Evolutionary conservation across 2,113 vertebrate species (phyloP).

Genomic region (mouse (Mus musculus)): DNA sequence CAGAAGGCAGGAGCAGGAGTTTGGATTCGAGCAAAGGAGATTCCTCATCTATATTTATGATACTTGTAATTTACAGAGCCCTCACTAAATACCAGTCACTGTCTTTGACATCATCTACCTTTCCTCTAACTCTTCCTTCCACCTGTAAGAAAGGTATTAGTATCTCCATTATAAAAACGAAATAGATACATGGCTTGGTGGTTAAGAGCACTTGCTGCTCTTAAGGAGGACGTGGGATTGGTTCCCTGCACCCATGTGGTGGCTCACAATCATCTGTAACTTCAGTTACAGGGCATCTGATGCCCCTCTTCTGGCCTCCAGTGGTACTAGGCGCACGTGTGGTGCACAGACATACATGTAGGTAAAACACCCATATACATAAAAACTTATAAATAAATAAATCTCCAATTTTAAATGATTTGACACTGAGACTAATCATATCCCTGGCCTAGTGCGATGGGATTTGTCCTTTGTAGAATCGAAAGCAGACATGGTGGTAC

Average conservation of each 20-base stretch:
- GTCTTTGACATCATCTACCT: not conserved
- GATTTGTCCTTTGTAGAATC: slow-evolving; percentile 29
- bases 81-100: slow-evolving; percentile 12
- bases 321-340: not conserved
- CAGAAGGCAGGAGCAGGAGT: not conserved
- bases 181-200: no score
- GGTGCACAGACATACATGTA: not conserved
- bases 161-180: not conserved
- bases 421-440: not conserved
- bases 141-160: not conserved
- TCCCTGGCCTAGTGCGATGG: not conserved
- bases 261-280: not conserved
- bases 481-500: not conserved
- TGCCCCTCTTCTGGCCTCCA: not conserved
- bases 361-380: not conserved
- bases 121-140: not conserved
- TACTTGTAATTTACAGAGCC: not conserved
- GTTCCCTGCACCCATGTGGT: not conserved
- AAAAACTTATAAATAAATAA: not conserved
- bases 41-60: not conserved
- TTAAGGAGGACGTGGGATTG: not conserved
- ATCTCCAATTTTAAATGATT: not conserved
- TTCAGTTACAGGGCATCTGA: not conserved
- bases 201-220: no score
- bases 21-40: slow-evolving; percentile 34